Evolutionary conservation across 2,113 vertebrate genomes (phyloP).

Genomic region (Rynchops niger): DNA sequence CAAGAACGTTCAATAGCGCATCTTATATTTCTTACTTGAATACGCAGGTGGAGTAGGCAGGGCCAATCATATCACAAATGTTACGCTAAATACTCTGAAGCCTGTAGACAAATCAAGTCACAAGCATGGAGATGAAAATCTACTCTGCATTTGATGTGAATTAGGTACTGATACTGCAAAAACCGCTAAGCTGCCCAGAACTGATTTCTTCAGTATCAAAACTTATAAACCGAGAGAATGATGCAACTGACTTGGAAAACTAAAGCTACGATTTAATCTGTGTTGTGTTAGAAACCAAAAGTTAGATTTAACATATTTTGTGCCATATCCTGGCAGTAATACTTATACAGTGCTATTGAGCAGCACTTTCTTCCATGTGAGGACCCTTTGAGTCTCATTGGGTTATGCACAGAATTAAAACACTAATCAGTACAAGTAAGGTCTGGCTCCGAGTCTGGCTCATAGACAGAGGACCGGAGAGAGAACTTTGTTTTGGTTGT

Average conservation of each 20-base stretch:
- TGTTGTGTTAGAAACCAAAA: background rate
- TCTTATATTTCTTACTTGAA: background rate
- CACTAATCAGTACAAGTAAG: constrained; percentile 42
- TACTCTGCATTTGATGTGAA: background rate
- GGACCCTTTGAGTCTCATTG: constrained; percentile 19
- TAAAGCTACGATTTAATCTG: background rate
- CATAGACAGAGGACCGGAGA: constrained; percentile 36
- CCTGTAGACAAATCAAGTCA: background rate
- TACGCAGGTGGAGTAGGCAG: background rate
- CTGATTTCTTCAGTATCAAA: background rate
- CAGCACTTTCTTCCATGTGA: constrained; percentile 11
- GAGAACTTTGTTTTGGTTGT: constrained; percentile 49
- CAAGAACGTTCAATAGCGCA: background rate
- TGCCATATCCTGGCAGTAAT: background rate
- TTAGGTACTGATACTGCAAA: background rate
- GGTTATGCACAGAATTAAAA: constrained; percentile 38
- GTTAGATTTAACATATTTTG: background rate
- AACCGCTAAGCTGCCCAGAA: background rate
- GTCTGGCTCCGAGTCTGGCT: constrained; percentile 35
- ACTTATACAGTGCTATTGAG: background rate
- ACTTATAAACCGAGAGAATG: background rate
- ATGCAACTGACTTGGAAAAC: background rate
- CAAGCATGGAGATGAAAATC: background rate
- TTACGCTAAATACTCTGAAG: background rate
- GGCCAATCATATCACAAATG: background rate